Evolutionary conservation across 37 sponge, comb jelly and placozoan genomes (phyloP).

Genomic region (Oscarella lobularis): DNA sequence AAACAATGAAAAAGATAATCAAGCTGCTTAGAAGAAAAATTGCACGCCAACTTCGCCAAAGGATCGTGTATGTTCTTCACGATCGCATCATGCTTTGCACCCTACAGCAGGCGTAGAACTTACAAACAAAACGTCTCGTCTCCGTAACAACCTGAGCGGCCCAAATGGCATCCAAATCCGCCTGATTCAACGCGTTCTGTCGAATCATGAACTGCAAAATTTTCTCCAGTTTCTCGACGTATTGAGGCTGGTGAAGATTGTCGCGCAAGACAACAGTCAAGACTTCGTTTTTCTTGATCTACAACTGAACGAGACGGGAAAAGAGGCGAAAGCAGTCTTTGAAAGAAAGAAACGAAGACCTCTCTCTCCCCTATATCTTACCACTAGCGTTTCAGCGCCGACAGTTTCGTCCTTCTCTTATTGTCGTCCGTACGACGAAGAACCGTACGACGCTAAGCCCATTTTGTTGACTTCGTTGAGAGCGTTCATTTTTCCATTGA

Average conservation of each 20-base stretch:
- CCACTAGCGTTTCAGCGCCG: no score
- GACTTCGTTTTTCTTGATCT: conserved; percentile 75
- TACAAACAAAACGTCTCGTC: no score
- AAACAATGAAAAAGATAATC: conserved; percentile 90
- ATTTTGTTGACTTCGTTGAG: conserved; percentile 67
- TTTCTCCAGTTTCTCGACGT: conserved; percentile 92
- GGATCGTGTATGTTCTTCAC: conserved; percentile 96
- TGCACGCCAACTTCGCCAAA: conserved; percentile 89
- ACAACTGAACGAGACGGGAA: no score
- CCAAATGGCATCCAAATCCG: conserved; percentile 85
- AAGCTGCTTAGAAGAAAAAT: conserved; percentile 82
- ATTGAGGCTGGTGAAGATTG: conserved; percentile 95
- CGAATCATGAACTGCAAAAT: conserved; percentile 72
- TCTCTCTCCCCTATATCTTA: no score
- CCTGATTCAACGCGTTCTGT: conserved; percentile 48
- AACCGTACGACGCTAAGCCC: not conserved
- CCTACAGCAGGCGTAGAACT: no score
- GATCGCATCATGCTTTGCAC: conserved; percentile 96
- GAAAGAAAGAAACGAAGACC: no score
- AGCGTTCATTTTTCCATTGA: conserved; percentile 99
- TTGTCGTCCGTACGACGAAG: no score
- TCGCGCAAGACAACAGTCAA: conserved; percentile 77
- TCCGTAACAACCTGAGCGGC: conserved; percentile 49
- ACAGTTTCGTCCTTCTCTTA: no score
- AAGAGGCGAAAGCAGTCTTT: no score